Conservation (phyloP, 64 coral and sea anemone genomes). For the Catalaphyllia jardinei region DNA sequence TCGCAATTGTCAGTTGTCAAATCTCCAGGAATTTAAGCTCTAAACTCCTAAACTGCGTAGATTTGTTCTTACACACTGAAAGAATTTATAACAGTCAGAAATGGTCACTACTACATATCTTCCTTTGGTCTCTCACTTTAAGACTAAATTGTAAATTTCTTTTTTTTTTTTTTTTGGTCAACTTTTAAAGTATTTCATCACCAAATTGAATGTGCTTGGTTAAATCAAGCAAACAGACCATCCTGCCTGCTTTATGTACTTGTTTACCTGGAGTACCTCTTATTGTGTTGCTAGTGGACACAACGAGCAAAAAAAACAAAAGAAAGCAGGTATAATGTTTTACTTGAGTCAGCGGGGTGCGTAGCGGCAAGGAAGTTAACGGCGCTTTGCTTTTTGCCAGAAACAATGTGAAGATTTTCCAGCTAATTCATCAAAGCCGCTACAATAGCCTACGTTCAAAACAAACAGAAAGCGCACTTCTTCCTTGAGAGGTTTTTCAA, state of each 20-base stretch:
- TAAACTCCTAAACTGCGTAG: too few relatives aligned
- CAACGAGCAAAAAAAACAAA: not conserved
- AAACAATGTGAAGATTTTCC: not conserved
- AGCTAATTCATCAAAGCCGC: not conserved
- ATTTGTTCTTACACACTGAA: too few relatives aligned
- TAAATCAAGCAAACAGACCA: not conserved
- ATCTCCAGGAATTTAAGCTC: too few relatives aligned
- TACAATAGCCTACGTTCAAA: not conserved
- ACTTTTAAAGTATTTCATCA: too few relatives aligned
- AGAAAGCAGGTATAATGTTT: conserved; percentile 5
- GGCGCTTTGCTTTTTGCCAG: not conserved
- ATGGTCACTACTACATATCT: too few relatives aligned
- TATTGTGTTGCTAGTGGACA: not conserved
- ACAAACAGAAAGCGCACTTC: not conserved
- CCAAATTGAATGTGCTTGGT: not conserved
- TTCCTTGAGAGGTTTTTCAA: not conserved
- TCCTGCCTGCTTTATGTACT: not conserved
- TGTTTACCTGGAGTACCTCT: not conserved
- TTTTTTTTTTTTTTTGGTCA: too few relatives aligned
- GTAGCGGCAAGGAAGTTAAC: not conserved
- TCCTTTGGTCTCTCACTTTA: too few relatives aligned
- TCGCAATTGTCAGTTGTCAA: too few relatives aligned
- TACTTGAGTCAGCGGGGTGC: not conserved
- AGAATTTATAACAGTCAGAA: too few relatives aligned
- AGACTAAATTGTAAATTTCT: too few relatives aligned